These are phyloP conservation scores for Orientallactaga bullata DNA, from an alignment of 2,113 vertebrate species.

Conservation along the genomic window DNA sequence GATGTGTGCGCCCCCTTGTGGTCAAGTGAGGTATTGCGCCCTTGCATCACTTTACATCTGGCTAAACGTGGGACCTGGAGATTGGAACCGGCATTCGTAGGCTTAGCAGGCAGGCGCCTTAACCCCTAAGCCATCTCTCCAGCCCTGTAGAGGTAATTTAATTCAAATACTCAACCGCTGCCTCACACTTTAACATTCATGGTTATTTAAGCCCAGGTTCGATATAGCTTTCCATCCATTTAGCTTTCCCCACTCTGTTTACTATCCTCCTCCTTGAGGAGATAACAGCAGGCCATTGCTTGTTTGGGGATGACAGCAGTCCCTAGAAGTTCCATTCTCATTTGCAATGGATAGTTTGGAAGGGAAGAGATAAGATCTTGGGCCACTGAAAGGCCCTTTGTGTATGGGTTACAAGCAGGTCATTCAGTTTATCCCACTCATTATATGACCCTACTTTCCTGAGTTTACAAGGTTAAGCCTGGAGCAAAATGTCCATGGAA, in stretches of 20 bases:
- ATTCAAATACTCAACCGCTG: no score
- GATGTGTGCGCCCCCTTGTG: no score
- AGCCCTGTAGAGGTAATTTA: no score
- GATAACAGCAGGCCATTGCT: not conserved
- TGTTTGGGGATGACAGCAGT: not conserved
- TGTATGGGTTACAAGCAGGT: not conserved
- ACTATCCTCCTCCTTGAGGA: not conserved
- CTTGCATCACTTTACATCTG: no score
- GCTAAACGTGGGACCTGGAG: no score
- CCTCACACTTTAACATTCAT: no score
- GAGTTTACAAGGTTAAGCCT: constrained; percentile 14
- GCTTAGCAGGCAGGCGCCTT: no score
- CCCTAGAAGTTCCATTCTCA: not conserved
- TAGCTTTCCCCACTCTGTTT: not conserved
- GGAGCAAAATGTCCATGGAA: not conserved
- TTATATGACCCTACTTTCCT: not conserved
- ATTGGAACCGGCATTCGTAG: no score
- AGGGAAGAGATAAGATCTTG: not conserved
- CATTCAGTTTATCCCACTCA: constrained; percentile 14
- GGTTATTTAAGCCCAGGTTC: not conserved
- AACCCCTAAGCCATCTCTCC: no score
- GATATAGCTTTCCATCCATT: not conserved
- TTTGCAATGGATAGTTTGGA: not conserved
- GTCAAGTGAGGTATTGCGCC: no score
- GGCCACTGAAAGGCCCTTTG: constrained; percentile 14